Evolutionary conservation across 2,113 vertebrate genomes (phyloP).

Genomic region (Lepus americanus): DNA sequence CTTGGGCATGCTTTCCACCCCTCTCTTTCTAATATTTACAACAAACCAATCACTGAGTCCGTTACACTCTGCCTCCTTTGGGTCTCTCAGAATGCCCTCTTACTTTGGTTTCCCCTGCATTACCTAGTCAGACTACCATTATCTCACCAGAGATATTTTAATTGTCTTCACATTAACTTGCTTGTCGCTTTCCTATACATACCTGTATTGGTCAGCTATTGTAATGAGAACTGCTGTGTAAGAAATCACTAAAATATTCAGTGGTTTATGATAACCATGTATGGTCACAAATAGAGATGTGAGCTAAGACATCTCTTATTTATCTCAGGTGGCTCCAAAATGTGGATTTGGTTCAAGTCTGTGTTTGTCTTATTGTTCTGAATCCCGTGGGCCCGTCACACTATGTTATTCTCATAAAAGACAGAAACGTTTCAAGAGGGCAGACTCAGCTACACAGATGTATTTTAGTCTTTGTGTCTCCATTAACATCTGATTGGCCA

Average conservation of each 20-base stretch:
- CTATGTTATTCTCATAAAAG: not conserved
- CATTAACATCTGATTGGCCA: not conserved
- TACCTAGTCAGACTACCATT: not conserved
- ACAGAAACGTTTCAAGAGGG: not conserved
- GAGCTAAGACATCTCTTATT: not conserved
- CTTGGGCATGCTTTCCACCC: not conserved
- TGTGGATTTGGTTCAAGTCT: not conserved
- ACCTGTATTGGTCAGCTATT: not conserved
- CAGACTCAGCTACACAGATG: not conserved
- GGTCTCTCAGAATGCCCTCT: not conserved
- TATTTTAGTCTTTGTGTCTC: not conserved
- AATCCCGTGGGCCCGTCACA: not conserved
- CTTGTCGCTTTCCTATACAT: not conserved
- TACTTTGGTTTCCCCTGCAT: not conserved
- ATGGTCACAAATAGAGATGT: not conserved
- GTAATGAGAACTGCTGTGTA: not conserved
- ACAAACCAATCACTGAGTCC: not conserved
- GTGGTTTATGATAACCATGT: not conserved
- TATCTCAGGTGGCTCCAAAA: not conserved
- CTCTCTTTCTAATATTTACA: not conserved
- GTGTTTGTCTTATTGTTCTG: constrained; percentile 11
- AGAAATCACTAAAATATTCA: not conserved
- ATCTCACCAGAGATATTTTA: not conserved
- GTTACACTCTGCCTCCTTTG: not conserved
- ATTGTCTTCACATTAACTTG: not conserved